Percentiles rank a stretch among this genome's conserved stretches.
phyloP scores from a whole-genome alignment of 2,113 vertebrate species.

The Steatornis caripensis region DNA sequence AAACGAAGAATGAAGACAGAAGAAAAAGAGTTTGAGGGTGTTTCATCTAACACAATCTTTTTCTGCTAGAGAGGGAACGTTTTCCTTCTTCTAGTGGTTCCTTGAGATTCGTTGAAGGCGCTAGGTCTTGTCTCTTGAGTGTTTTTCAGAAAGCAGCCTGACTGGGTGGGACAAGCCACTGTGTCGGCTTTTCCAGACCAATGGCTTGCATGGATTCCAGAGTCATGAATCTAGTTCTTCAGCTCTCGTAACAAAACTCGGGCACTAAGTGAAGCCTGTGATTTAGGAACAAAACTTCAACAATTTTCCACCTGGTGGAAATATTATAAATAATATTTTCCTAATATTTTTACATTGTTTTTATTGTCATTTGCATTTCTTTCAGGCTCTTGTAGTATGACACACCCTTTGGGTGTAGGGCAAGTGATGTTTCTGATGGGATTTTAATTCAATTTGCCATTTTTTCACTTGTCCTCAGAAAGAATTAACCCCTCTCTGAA shows the following conservation, averaged over 20 bases:
- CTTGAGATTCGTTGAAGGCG: not conserved
- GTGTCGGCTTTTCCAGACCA: not conserved
- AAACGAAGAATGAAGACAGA: not conserved
- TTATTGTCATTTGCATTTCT: not conserved
- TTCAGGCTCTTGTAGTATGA: not conserved
- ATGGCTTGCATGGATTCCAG: not conserved
- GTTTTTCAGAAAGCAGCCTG: not conserved
- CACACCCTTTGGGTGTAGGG: not conserved
- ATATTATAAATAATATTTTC: too few species aligned
- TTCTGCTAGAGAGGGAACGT: not conserved
- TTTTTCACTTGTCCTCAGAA: not conserved
- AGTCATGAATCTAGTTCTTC: not conserved
- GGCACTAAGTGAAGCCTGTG: not conserved
- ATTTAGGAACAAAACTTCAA: not conserved
- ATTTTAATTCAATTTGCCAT: not conserved
- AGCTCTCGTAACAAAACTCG: not conserved
- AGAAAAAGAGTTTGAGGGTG: not conserved
- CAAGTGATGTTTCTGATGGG: not conserved
- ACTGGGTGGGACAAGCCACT: rapidly evolving
- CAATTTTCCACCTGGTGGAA: not conserved
- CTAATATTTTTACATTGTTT: not conserved
- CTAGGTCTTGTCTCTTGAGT: not conserved
- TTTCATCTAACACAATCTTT: not conserved
- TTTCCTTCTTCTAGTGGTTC: not conserved
- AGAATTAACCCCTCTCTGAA: not conserved